Evolutionary conservation across 2,797 vertebrate species (phyloP).

Genomic region (Darevskia mixta): DNA sequence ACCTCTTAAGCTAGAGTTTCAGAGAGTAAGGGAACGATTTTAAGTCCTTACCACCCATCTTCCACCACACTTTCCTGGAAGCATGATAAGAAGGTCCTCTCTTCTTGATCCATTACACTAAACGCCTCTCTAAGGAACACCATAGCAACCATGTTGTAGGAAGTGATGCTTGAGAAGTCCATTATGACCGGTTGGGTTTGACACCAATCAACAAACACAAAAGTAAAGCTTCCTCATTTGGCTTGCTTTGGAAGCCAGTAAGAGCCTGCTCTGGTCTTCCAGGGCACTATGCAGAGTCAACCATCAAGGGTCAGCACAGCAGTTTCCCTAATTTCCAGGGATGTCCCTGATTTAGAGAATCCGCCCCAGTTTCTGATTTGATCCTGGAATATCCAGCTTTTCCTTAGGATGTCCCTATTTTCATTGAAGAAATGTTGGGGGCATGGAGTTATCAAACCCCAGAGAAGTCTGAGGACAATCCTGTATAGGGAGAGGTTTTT

Average conservation of each 20-base stretch:
- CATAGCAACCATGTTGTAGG: slow-evolving; percentile 27
- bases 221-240: background rate
- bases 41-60: slow-evolving; percentile 16
- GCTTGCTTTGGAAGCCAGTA: background rate
- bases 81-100: background rate
- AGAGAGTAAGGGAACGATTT: background rate
- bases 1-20: background rate
- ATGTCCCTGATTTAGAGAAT: too few relatives aligned
- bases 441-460: too few relatives aligned
- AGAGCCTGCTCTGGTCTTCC: background rate
- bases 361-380: too few relatives aligned
- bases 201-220: background rate
- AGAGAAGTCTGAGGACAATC: too few relatives aligned
- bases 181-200: slow-evolving; percentile 16
- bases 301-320: too few relatives aligned
- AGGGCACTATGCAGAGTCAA: background rate
- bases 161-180: slow-evolving; percentile 15
- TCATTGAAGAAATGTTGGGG: too few relatives aligned
- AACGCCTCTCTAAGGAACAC: background rate
- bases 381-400: too few relatives aligned
- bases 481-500: too few relatives aligned
- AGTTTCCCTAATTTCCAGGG: too few relatives aligned
- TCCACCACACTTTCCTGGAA: background rate
- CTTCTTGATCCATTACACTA: background rate
- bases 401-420: too few relatives aligned